Evolutionary conservation across 1,140 invertebrate species (phyloP).

Genomic region (Lasioglossum albipes): DNA sequence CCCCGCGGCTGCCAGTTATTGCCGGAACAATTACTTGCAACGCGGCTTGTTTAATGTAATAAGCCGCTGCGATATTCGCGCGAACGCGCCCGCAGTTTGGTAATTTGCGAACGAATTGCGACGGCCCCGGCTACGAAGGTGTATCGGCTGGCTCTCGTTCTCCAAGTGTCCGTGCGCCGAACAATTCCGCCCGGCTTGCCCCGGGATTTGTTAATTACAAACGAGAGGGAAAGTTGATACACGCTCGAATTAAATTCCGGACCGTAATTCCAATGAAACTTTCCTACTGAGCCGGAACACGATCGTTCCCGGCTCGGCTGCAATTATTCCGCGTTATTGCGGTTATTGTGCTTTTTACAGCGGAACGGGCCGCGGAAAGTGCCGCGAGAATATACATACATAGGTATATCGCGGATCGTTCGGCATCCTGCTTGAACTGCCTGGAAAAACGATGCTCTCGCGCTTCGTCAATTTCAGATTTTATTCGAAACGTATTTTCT

Average conservation of each 20-base stretch:
- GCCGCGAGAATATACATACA: no score
- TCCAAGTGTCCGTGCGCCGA: neutral
- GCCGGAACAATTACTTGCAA: conserved; percentile 42
- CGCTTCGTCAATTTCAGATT: no score
- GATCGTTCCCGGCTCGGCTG: neutral
- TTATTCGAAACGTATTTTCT: no score
- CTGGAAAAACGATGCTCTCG: no score
- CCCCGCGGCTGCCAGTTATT: conserved; percentile 25
- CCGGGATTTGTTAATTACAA: conserved; percentile 28
- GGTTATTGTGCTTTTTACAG: neutral
- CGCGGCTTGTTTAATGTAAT: conserved; percentile 46
- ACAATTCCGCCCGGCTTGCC: neutral
- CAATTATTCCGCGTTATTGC: neutral
- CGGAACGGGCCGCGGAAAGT: no score
- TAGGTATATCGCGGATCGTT: no score
- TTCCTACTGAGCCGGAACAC: neutral
- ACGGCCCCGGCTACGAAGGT: neutral
- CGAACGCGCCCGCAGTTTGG: neutral
- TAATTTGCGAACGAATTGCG: conserved; percentile 9
- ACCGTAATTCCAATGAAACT: neutral
- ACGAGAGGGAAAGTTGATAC: neutral
- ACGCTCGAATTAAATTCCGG: neutral
- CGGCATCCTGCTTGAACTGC: no score
- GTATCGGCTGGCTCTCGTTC: conserved; percentile 13
- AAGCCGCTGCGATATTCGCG: conserved; percentile 22